phyloP scores from a whole-genome alignment of 1,140 invertebrate genomes.

The Phymastichus coffea region DNA sequence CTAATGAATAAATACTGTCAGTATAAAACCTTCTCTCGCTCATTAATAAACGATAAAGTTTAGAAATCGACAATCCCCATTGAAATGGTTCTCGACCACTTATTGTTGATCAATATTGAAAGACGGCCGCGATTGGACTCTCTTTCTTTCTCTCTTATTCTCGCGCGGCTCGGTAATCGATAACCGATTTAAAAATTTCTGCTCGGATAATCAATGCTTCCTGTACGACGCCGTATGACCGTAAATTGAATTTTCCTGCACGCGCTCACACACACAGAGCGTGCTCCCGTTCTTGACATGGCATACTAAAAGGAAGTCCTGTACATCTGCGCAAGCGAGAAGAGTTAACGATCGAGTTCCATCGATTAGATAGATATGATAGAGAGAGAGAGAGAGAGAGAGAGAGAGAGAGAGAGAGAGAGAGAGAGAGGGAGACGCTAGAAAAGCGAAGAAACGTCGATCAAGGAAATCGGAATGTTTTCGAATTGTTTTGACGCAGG shows the following conservation, averaged over 20 bases:
- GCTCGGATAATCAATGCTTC: constrained; percentile 24
- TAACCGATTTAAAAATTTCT: constrained; percentile 31
- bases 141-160: no score
- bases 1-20: no score
- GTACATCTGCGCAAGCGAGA: constrained; percentile 6
- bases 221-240: constrained; percentile 4
- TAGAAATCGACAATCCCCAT: not conserved
- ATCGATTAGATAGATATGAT: constrained; percentile 12
- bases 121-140: constrained; percentile 1
- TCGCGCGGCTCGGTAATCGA: no score
- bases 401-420: not conserved
- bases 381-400: not conserved
- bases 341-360: constrained; percentile 22
- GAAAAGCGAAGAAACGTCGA: not conserved
- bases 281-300: constrained; percentile 11
- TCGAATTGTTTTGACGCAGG: no score
- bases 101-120: constrained; percentile 26
- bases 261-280: no score
- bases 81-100: not conserved
- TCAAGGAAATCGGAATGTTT: no score
- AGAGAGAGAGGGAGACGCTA: not conserved
- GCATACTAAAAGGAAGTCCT: constrained; percentile 5
- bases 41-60: no score
- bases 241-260: constrained; percentile 25
- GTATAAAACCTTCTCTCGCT: no score